These are phyloP conservation scores for Pemphigus obesinymphae DNA, from an alignment of 1,140 invertebrate species.

Conservation along the genomic window DNA sequence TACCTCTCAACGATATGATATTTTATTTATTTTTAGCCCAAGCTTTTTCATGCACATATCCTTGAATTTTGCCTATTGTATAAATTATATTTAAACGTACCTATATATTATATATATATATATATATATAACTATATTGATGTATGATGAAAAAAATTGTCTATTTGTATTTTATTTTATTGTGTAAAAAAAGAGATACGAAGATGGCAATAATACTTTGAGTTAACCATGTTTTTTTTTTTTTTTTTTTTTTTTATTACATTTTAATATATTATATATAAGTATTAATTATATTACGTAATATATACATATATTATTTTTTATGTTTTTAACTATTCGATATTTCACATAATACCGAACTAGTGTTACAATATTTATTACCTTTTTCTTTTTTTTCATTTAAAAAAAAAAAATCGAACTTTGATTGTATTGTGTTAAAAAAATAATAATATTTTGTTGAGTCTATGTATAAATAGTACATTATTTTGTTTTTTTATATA, in stretches of 20 bases:
- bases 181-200: not conserved
- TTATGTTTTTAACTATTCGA: conserved; percentile 11
- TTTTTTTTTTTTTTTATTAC: conserved; percentile 13
- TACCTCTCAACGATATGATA: conserved; percentile 27
- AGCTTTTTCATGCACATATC: conserved; percentile 9
- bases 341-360: not conserved
- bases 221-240: conserved; percentile 16
- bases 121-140: not conserved
- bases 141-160: conserved; percentile 5
- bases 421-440: conserved; percentile 19
- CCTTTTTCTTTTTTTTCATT: not conserved
- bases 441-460: conserved; percentile 15
- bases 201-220: conserved; percentile 19
- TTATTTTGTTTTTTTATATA: not conserved
- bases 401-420: too few species aligned
- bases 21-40: conserved; percentile 14
- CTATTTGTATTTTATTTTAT: conserved; percentile 15
- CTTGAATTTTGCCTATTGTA: not conserved
- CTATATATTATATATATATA: too few species aligned
- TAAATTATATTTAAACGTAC: conserved; percentile 16
- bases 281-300: not conserved
- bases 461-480: not conserved
- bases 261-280: not conserved
- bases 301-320: not conserved
- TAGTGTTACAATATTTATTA: conserved; percentile 19